phyloP scores from a whole-genome alignment of 2,888 invertebrate genomes.

The Tenthredo livida region DNA sequence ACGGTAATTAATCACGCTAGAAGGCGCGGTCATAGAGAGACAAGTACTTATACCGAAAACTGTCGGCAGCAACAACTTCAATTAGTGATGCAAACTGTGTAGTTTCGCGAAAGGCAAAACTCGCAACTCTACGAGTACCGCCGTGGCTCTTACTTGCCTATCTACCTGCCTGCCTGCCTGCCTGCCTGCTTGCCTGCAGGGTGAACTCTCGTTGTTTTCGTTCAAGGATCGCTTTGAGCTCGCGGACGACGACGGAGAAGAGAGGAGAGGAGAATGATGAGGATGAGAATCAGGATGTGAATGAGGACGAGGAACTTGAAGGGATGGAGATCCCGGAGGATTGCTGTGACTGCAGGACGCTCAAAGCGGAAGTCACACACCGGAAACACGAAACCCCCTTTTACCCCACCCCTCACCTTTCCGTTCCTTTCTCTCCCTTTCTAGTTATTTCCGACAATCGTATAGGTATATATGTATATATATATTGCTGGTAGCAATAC shows the following conservation, averaged over 20 bases:
- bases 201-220: neutral
- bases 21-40: neutral
- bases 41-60: slow-evolving; percentile 43
- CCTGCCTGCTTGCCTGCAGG: neutral
- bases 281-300: neutral
- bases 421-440: slow-evolving; percentile 19
- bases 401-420: slow-evolving; percentile 26
- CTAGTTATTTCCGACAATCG: slow-evolving; percentile 11
- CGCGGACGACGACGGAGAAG: neutral
- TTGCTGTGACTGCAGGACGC: slow-evolving; percentile 40
- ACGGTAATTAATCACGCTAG: slow-evolving; percentile 4
- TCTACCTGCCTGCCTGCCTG: neutral
- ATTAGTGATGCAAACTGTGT: slow-evolving; percentile 32
- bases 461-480: neutral
- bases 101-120: neutral
- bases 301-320: neutral
- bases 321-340: neutral
- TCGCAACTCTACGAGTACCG: neutral
- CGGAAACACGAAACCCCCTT: slow-evolving; percentile 61
- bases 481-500: neutral
- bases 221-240: neutral
- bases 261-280: neutral
- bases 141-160: neutral
- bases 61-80: slow-evolving; percentile 31
- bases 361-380: slow-evolving; percentile 65